phyloP scores from a whole-genome alignment of 2,113 vertebrate species.

The Herpetotheres cachinnans region DNA sequence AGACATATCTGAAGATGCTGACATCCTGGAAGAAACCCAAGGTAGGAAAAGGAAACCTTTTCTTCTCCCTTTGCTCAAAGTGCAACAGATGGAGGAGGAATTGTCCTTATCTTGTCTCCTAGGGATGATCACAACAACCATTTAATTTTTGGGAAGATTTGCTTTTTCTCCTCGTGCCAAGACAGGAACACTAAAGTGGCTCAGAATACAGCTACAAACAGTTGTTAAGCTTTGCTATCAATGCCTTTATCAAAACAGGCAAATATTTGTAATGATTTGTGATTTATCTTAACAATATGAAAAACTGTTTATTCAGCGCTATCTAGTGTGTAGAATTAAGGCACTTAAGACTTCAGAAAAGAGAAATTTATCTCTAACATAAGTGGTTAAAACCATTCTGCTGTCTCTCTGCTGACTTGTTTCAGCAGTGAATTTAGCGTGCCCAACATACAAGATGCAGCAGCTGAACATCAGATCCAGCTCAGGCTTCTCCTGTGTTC shows the following conservation, averaged over 20 bases:
- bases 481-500: background rate
- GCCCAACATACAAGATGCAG: background rate
- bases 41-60: background rate
- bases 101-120: background rate
- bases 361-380: background rate
- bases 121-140: background rate
- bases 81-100: background rate
- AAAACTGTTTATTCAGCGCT: background rate
- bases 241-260: background rate
- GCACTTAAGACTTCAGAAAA: background rate
- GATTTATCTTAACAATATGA: background rate
- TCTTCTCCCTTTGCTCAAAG: background rate
- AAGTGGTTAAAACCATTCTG: background rate
- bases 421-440: background rate
- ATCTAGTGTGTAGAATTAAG: slow-evolving; percentile 11
- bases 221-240: background rate
- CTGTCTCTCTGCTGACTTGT: background rate
- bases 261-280: background rate
- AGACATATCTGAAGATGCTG: background rate
- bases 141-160: background rate
- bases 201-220: background rate
- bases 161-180: background rate
- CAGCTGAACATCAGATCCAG: background rate
- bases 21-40: background rate
- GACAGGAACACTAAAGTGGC: background rate